phyloP scores from a whole-genome alignment of 1,140 invertebrate genomes.

The Calliopsis andreniformis region DNA sequence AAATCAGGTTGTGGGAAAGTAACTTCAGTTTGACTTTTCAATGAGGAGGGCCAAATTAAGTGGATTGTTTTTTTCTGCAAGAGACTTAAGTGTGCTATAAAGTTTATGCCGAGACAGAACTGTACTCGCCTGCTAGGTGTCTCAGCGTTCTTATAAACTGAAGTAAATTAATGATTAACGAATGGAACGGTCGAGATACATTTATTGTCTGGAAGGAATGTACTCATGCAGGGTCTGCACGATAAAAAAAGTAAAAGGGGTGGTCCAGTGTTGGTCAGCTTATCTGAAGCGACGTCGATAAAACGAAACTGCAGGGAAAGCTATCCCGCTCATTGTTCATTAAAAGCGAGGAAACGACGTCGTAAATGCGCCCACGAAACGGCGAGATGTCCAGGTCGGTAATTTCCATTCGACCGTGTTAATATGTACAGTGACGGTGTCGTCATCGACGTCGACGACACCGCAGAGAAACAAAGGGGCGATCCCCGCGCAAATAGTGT shows the following conservation, averaged over 20 bases:
- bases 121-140: no score
- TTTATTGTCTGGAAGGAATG: no score
- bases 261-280: neutral
- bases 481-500: constrained; percentile 68
- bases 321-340: constrained; percentile 66
- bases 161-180: no score
- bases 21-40: no score
- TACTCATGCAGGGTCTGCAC: no score
- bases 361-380: constrained; percentile 70
- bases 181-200: no score
- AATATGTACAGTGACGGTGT: constrained; percentile 62
- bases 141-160: no score
- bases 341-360: constrained; percentile 71
- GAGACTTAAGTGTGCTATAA: no score
- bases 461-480: neutral
- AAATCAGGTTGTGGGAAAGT: no score
- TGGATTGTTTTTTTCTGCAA: no score
- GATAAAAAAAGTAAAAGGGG: neutral
- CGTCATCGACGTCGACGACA: constrained; percentile 24
- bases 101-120: no score
- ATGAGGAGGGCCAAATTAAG: no score
- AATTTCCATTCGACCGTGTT: constrained; percentile 77
- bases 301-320: constrained; percentile 17
- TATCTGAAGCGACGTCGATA: neutral
- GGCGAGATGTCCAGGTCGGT: constrained; percentile 55